Percentiles rank a stretch among this genome's conserved stretches.
phyloP scores from a whole-genome alignment of 2,797 vertebrate genomes.

The Gymnopithys bicolor region DNA sequence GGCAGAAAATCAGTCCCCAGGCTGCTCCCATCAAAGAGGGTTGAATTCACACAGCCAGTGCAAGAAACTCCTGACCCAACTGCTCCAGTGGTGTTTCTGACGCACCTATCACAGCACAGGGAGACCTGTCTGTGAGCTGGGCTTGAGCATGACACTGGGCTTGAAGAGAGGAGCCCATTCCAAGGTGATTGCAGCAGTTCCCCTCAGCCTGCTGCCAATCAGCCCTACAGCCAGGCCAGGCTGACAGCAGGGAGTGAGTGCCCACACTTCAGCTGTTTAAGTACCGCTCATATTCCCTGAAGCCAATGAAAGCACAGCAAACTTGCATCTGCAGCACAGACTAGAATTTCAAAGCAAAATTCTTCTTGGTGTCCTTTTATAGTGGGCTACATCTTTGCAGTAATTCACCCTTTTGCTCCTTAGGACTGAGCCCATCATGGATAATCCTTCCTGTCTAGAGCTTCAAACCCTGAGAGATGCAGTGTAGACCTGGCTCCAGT shows the following conservation, averaged over 20 bases:
- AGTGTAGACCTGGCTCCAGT: not conserved
- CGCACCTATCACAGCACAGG: not conserved
- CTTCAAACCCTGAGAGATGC: not conserved
- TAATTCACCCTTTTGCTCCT: not conserved
- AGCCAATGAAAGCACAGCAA: not conserved
- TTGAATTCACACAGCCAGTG: not conserved
- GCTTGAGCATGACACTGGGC: not conserved
- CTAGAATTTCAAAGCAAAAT: conserved; percentile 8
- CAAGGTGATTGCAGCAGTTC: not conserved
- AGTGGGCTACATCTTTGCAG: not conserved
- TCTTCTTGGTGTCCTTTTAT: not conserved
- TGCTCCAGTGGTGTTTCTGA: not conserved
- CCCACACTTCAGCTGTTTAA: not conserved
- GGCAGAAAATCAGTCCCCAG: not conserved
- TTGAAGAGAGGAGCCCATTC: not conserved
- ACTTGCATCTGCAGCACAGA: not conserved
- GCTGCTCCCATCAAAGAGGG: not conserved
- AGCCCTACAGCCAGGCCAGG: not conserved
- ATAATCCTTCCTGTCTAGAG: not conserved
- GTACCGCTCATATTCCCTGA: not conserved
- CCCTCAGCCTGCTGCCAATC: not conserved
- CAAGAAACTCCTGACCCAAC: not conserved
- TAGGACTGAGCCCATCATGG: not conserved
- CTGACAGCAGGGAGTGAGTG: not conserved
- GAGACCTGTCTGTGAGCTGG: not conserved